Base-by-base conservation (phyloP, 2,797 vertebrate species). In the Enteromius mattozi region DNA sequence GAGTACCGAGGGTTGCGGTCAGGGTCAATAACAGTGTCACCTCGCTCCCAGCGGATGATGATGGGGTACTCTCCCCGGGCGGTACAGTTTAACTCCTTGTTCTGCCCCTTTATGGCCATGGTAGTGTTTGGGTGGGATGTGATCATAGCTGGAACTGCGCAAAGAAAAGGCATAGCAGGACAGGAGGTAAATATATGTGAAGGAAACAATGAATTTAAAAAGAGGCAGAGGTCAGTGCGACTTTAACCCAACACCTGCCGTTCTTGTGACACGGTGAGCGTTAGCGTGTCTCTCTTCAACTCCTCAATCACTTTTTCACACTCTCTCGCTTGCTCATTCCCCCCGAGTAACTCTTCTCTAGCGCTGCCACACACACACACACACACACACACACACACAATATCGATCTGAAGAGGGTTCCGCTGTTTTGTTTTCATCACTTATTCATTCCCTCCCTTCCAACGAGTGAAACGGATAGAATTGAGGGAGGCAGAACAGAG, bases 1-100 rank as follows among this genome's bases (percentile, higher is more conserved):
- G 98, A 94, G 21, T 99, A 99, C 42, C 98, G 96, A 90, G 96
- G 94, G 93, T 97, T 98, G 37, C 98, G 96, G 93, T 98, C 98
- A 0, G 98, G 97, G 93, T 99, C 98, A 27, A 99, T 99, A 90
- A 99, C 98, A 0, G 97, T 99, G 95, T 99, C 98, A 0, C 97
- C 98, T 81, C 98, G 97, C 92, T 99, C 98, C 98, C 98, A 99
- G 92, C 98, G 98, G 91, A 99, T 99, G 91, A 99, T 99, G 94
- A 99, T 99, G 85, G 98, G 98, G 87, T 97, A 95, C 92, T 99
- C 98, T 0, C 98, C 98, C 9, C 98, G 95, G 0, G 98, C 98
- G 0, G 98, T 99, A 95, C 98, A 99, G 94, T 99, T 98, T 91
- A 99, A 93, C 93, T 99, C 98, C 94, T 99, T 99, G 76, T 96